Evolutionary conservation across 2,797 vertebrate genomes (phyloP).

Genomic region (Leptodactylus fallax): DNA sequence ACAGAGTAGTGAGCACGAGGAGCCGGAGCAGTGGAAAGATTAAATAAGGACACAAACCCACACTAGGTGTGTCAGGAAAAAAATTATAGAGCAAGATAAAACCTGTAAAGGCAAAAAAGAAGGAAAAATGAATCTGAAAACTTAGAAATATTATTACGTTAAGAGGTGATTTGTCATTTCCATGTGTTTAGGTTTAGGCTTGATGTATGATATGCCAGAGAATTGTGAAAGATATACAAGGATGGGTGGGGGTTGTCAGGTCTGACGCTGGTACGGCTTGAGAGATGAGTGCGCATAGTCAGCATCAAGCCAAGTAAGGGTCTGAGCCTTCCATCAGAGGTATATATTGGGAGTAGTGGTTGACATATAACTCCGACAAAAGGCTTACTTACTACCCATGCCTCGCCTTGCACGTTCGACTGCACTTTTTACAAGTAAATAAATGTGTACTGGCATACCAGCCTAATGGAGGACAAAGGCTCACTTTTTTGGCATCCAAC

Average conservation of each 20-base stretch:
- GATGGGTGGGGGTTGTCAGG: background rate
- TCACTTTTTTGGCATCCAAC: too few species aligned
- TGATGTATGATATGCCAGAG: background rate
- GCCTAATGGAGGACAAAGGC: too few species aligned
- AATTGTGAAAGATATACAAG: background rate
- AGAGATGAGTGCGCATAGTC: too few species aligned
- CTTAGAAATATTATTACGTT: constrained; percentile 21
- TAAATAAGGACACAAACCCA: constrained; percentile 55
- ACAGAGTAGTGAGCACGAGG: constrained; percentile 9
- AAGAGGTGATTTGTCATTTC: background rate
- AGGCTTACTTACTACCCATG: too few species aligned
- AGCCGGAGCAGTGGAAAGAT: constrained; percentile 14
- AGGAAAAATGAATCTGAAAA: constrained; percentile 30
- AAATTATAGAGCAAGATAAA: constrained; percentile 55
- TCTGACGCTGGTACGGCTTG: too few species aligned
- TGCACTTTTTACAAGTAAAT: too few species aligned
- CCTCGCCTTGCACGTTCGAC: too few species aligned
- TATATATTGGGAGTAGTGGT: too few species aligned
- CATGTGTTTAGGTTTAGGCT: background rate
- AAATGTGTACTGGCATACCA: too few species aligned
- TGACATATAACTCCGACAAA: too few species aligned
- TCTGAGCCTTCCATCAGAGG: too few species aligned
- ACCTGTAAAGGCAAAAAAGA: constrained; percentile 46
- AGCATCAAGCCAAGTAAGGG: too few species aligned
- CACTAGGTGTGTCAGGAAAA: constrained; percentile 50